Percentiles rank a stretch among this genome's conserved stretches.
These are phyloP conservation scores for Tragulus kanchil DNA, from an alignment of 2,113 vertebrate genomes.

Conservation along the genomic window DNA sequence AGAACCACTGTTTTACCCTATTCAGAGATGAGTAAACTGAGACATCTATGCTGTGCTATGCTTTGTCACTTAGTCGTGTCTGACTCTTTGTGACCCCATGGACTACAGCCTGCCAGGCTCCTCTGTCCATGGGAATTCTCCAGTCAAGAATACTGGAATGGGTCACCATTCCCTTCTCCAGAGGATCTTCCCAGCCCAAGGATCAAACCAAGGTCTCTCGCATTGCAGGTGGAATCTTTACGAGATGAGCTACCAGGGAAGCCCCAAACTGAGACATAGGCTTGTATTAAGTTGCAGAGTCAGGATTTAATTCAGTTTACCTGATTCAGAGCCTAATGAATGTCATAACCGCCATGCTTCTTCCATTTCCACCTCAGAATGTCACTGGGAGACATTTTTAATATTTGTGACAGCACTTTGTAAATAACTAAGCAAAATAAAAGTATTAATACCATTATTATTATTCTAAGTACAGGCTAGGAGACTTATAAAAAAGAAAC, in stretches of 20 bases:
- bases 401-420: not conserved
- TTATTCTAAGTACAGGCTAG: not conserved
- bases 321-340: not conserved
- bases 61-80: too few species aligned
- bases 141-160: too few species aligned
- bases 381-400: not conserved
- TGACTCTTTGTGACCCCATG: too few species aligned
- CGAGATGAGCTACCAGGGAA: too few species aligned
- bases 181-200: too few species aligned
- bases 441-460: constrained; percentile 48
- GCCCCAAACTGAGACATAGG: too few species aligned
- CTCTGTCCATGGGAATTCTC: too few species aligned
- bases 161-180: too few species aligned
- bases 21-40: not conserved
- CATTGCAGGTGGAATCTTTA: too few species aligned
- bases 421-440: constrained; percentile 11
- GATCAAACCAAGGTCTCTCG: too few species aligned
- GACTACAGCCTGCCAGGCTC: too few species aligned
- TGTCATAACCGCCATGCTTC: not conserved
- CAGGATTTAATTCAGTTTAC: not conserved
- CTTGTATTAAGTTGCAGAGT: not conserved
- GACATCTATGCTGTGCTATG: too few species aligned
- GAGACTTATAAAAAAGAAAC: not conserved
- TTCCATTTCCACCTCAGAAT: not conserved
- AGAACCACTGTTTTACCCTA: not conserved